A percentile compares a stretch with the other conserved stretches of the same genome.
These are phyloP conservation scores for Teleiodes luculella DNA, from an alignment of 2,888 invertebrate genomes.

Conservation along the genomic window DNA sequence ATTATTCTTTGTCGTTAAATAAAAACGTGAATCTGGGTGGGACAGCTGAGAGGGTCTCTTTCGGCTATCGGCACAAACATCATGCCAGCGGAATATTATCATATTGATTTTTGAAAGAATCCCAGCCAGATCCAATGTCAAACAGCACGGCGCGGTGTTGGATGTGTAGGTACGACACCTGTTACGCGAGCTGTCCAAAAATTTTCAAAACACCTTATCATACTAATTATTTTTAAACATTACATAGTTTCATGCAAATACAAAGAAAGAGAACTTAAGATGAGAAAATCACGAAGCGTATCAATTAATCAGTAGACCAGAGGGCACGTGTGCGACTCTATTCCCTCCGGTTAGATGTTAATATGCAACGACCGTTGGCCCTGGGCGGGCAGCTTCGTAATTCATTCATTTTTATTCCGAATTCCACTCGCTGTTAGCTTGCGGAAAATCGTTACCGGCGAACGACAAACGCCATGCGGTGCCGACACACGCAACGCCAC, in stretches of 20 bases:
- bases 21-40: background rate
- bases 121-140: constrained; percentile 45
- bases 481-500: constrained; percentile 62
- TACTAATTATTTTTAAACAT: constrained; percentile 35
- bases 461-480: constrained; percentile 53
- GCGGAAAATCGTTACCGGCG: constrained; percentile 58
- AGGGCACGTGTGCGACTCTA: constrained; percentile 66
- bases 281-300: constrained; percentile 41
- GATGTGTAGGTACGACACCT: constrained; percentile 53
- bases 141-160: constrained; percentile 23
- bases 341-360: constrained; percentile 57
- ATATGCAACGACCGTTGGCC: constrained; percentile 48
- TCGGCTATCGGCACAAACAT: background rate
- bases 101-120: constrained; percentile 45
- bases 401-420: constrained; percentile 62
- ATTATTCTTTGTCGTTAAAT: background rate
- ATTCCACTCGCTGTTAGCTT: constrained; percentile 48
- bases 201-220: constrained; percentile 21
- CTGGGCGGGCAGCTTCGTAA: constrained; percentile 48
- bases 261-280: constrained; percentile 25
- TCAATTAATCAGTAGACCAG: constrained; percentile 46
- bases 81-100: constrained; percentile 25
- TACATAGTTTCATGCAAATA: constrained; percentile 33
- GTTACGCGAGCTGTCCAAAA: constrained; percentile 49
- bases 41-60: background rate